A percentile compares a stretch with the other conserved stretches of the same genome.
phyloP scores from a whole-genome alignment of 2,113 vertebrate species.

The Dasyprocta punctata region DNA sequence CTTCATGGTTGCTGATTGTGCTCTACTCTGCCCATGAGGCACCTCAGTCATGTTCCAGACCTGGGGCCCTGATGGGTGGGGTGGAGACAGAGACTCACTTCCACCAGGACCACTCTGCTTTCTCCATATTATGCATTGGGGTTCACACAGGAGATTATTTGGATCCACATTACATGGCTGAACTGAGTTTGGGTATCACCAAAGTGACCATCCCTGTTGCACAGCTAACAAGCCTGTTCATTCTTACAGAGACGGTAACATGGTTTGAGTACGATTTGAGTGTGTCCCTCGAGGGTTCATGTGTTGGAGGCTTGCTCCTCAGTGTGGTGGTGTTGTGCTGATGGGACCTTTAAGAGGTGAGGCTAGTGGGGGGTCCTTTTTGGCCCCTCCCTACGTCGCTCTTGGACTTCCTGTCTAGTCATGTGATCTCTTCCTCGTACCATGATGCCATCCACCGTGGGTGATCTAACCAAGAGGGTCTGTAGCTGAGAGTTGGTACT shows the following conservation, averaged over 20 bases:
- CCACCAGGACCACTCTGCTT: background rate
- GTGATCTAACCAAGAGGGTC: background rate
- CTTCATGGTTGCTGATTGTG: background rate
- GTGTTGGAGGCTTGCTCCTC: background rate
- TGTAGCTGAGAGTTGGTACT: too few relatives aligned
- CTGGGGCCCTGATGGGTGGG: background rate
- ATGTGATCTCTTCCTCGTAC: background rate
- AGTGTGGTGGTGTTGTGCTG: background rate
- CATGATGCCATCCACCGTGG: background rate
- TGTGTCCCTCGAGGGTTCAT: background rate
- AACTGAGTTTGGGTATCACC: background rate
- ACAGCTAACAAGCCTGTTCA: background rate
- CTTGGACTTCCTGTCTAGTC: background rate
- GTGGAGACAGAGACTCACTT: background rate
- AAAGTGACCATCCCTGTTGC: background rate
- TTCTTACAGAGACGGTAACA: background rate
- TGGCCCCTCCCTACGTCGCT: background rate
- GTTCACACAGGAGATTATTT: background rate
- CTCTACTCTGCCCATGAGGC: background rate
- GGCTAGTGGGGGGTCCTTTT: background rate
- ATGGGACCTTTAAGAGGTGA: background rate
- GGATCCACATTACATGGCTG: background rate
- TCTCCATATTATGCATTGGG: background rate
- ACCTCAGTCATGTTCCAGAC: background rate
- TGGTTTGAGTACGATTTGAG: background rate